Evolutionary conservation across 2,888 invertebrate genomes (phyloP), one percentile per base, ranked within the genome.

Genomic region (Drosophila acutilabella): DNA sequence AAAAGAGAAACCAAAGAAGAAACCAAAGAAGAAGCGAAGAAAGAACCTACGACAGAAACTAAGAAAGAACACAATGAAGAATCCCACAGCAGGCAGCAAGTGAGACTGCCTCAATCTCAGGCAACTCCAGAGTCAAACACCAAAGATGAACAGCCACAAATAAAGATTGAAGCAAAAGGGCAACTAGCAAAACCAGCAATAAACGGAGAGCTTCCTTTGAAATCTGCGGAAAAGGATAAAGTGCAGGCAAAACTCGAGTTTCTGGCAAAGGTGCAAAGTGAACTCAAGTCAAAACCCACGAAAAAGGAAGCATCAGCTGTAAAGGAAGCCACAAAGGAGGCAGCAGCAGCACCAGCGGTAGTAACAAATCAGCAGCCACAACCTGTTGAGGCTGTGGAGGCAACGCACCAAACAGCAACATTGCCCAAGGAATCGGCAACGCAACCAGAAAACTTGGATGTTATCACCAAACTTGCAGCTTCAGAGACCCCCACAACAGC

Each of bases 261-360:
- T 26, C 71, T 81, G 44, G 75, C 71, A 1, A 74, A 82, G 48
- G 86, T 77, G 23, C 74, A 76, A 59, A 76, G 67, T 14, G 86
- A 86, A 59, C 75, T 88, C 0, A 66, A 69, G 18, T 33, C 77
- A 7, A 83, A 83, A 40, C 51, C 78, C 1, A 86, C 74, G 5
- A 1, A 52, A 10, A 58, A 52, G 44, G 47, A 50, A 1, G 40
- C 16, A 4, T 0, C 18, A 4, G 11, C 14, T 1, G 2, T 30
- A 30, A 30, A 30, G 30, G 30, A 30, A 30, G 6, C 30, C 30
- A 8, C 30, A 7, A 16, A 51, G 8, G 16, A 36, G 30, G 10
- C 51, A 16, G 14, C 33, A 16, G 14, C 42, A 16, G 14, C 42
- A 56, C 16, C 33, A 42, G n/a, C 38, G 40, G 3, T 38, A 33